Evolutionary conservation across 2,888 invertebrate genomes (phyloP), one percentile per base, ranked within the genome.

Genomic region (Rotaria macrura): DNA sequence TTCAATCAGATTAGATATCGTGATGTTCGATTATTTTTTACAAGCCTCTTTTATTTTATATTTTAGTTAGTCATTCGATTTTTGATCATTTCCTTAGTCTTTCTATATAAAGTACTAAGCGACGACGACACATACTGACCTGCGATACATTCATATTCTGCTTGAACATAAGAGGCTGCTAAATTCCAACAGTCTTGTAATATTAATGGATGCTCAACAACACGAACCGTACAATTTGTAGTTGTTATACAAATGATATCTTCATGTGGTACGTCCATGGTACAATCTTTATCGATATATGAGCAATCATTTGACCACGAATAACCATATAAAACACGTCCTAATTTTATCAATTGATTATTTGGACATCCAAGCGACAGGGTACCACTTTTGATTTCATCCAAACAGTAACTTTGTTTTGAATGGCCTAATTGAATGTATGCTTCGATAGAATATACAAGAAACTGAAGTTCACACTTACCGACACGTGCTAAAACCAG

Each of bases 171-270:
- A 0, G 86, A 86, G 5, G 86, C 86, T 54, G 84, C 84, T 43
- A 86, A 57, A 47, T 84, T 86, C 86, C 86, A 86, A 72, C 86
- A 86, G n/a, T 86, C 86, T 84, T 86, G 86, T 83, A 86, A 43
- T n/a, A 86, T 86, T 17, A 86, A 84, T 34, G 86, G 86, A 72
- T 84, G 84, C 43, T 86, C 86, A 38, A 86, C 74, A 72, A 86
- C 83, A 38, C 84, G 84, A 34, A 86, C 57, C 4, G 86, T 84
- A 52, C 86, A 86, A 40, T 84, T 84, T 49, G 84, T 84, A 14
- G 79, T 79, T 38, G 84, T 84, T 29, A 86, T 47, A 57, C 86
- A 86, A 40, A 84, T 84, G 25, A 86, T 38, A 74, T 86, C 86
- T 14, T 86, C 84, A 34, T 52, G 72, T 34, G 86, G 86, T n/a